Conservation (phyloP, 2,888 invertebrate species). For the Habroteleia sp. region DNA sequence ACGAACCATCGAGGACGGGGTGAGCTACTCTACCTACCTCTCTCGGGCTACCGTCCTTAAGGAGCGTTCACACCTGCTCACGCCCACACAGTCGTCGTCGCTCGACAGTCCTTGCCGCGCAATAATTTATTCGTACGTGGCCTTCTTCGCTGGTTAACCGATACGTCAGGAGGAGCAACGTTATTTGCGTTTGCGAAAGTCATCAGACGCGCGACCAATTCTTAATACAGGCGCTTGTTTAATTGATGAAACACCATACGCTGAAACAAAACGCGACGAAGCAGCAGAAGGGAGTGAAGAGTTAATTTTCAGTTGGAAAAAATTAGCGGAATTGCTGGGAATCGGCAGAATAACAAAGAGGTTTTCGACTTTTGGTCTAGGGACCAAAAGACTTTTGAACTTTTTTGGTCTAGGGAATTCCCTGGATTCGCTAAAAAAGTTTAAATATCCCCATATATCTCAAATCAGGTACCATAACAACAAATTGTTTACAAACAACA, state of each 20-base stretch:
- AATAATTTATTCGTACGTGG: conserved; percentile 71
- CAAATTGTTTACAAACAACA: no score
- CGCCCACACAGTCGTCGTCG: conserved; percentile 60
- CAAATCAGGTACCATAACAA: no score
- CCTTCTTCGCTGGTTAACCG: conserved; percentile 67
- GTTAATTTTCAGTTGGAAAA: no score
- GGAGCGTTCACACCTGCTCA: conserved; percentile 70
- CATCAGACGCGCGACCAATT: conserved; percentile 47
- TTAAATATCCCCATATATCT: no score
- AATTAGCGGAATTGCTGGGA: no score
- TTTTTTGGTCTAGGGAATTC: no score
- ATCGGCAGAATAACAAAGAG: no score
- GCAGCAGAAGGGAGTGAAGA: no score
- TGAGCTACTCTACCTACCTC: conserved; percentile 68
- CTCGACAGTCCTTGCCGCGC: conserved; percentile 60
- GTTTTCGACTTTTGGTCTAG: no score
- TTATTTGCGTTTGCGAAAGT: conserved; percentile 54
- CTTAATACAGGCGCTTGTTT: conserved; percentile 25
- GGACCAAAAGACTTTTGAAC: no score
- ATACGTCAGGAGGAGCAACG: conserved; percentile 48
- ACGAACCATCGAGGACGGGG: conserved; percentile 77
- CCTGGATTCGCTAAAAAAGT: no score
- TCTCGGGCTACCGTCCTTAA: conserved; percentile 67
- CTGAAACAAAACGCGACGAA: no score
- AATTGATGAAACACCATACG: conserved; percentile 21